phyloP scores from a whole-genome alignment of 2,888 invertebrate genomes.

The Pammene fasciana region DNA sequence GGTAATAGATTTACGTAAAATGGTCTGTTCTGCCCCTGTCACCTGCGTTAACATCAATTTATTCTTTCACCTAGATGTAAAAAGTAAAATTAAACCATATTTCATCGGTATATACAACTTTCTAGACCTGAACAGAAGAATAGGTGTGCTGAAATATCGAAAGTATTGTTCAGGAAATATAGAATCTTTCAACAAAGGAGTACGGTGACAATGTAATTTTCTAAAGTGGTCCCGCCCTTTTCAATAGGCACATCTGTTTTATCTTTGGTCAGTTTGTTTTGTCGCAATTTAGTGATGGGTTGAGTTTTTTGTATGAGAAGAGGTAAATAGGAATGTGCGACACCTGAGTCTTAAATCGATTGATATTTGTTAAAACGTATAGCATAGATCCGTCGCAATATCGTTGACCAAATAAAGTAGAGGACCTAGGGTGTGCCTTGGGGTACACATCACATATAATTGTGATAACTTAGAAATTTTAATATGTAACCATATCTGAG shows the following conservation, averaged over 20 bases:
- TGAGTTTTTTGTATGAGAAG: neutral
- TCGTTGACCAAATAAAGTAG: too few relatives aligned
- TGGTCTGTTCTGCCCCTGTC: too few relatives aligned
- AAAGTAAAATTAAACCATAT: neutral
- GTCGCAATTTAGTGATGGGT: constrained; percentile 8
- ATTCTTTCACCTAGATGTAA: neutral
- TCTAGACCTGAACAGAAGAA: neutral
- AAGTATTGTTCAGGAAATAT: constrained; percentile 58
- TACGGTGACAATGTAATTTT: constrained; percentile 67
- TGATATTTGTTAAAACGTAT: too few relatives aligned
- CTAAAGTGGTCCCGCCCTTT: constrained; percentile 61
- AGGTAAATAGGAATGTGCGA: neutral
- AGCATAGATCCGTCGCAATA: too few relatives aligned
- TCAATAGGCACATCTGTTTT: constrained; percentile 48
- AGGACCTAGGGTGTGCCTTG: too few relatives aligned
- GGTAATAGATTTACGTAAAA: too few relatives aligned
- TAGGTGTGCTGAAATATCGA: constrained; percentile 37
- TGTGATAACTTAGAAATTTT: too few relatives aligned
- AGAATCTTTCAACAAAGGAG: constrained; percentile 60
- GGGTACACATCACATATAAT: too few relatives aligned
- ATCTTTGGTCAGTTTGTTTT: constrained; percentile 33
- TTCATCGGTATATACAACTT: neutral
- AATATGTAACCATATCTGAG: too few relatives aligned
- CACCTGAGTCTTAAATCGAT: neutral
- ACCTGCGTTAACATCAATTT: neutral